Conservation (phyloP, 1,140 invertebrate genomes). For the Lepidurus apus region DNA sequence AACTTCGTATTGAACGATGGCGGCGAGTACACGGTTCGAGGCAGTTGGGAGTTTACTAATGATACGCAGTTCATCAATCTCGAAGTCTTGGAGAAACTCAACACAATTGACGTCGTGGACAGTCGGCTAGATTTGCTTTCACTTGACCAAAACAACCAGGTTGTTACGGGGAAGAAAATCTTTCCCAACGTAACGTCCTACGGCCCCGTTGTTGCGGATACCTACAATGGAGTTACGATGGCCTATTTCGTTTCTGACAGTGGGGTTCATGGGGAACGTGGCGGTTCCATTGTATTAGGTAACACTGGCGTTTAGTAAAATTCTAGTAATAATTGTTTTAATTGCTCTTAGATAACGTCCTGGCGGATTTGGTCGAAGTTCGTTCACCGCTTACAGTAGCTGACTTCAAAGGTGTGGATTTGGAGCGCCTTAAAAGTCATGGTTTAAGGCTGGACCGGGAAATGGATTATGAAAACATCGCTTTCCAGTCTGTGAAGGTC, state of each 20-base stretch:
- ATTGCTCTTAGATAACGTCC: background rate
- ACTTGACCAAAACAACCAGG: background rate
- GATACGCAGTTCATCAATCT: background rate
- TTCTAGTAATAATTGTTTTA: background rate
- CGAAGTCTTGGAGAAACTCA: background rate
- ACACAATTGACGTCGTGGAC: background rate
- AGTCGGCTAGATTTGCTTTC: background rate
- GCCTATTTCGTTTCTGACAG: background rate
- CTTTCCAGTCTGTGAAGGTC: background rate
- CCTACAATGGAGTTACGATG: background rate
- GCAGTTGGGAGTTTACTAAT: background rate
- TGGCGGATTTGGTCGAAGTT: background rate
- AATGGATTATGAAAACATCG: background rate
- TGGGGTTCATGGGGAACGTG: background rate
- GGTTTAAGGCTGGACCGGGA: background rate
- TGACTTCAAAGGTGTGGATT: background rate
- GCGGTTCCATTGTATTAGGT: background rate
- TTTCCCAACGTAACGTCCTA: background rate
- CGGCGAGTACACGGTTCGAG: background rate
- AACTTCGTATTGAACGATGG: background rate
- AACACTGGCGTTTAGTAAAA: background rate
- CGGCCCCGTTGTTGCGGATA: background rate
- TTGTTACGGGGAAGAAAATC: background rate
- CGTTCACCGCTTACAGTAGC: background rate
- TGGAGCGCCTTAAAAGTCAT: background rate